Evolutionary conservation across 2,888 invertebrate genomes (phyloP).

Genomic region (Silvanus unidentatus): DNA sequence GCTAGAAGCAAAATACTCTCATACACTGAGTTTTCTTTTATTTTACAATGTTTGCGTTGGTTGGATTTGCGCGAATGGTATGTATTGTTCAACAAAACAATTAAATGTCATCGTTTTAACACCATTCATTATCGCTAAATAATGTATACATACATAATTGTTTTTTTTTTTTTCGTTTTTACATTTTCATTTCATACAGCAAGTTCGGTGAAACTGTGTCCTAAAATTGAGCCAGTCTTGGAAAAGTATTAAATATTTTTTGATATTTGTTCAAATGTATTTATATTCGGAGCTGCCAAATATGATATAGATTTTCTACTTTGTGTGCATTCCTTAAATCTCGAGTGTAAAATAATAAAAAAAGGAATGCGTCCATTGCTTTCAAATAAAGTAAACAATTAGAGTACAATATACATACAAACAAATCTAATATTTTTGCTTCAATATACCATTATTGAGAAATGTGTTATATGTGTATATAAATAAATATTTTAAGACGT

Average conservation of each 20-base stretch:
- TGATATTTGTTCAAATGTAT: no score
- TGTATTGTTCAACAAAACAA: conserved; percentile 38
- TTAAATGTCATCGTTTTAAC: conserved; percentile 19
- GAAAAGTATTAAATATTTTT: conserved; percentile 42
- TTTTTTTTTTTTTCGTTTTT: conserved; percentile 18
- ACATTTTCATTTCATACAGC: conserved; percentile 28
- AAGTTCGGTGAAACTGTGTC: conserved; percentile 42
- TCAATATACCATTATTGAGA: no score
- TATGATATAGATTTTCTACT: no score
- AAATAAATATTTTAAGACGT: conserved; percentile 12
- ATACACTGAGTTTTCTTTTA: conserved; percentile 46
- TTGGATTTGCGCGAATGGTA: conserved; percentile 48
- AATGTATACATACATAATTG: conserved; percentile 4
- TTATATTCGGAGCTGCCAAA: no score
- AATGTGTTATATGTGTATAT: no score
- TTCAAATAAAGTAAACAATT: no score
- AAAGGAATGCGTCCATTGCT: no score
- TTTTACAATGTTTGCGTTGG: conserved; percentile 48
- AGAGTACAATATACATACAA: neutral
- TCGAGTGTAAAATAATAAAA: no score
- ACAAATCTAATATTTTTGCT: neutral
- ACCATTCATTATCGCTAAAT: conserved; percentile 8
- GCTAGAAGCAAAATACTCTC: conserved; percentile 34
- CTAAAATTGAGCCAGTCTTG: conserved; percentile 43
- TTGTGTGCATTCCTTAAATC: no score